phyloP scores from a whole-genome alignment of 2,113 vertebrate species.

The Apus apus region DNA sequence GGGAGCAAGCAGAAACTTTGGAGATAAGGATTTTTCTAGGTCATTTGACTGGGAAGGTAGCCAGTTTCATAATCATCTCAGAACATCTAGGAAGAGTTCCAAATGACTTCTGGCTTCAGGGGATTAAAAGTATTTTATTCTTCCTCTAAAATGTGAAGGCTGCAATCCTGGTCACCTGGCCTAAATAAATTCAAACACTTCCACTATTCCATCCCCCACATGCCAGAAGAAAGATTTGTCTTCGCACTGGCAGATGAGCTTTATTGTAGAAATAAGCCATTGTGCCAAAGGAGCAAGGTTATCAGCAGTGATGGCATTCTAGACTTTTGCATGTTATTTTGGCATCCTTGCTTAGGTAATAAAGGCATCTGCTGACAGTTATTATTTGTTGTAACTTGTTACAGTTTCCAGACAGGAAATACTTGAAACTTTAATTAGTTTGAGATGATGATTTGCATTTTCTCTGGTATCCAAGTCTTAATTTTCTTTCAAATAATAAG shows the following conservation, averaged over 20 bases:
- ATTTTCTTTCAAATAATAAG: background rate
- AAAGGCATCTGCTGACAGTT: slow-evolving; percentile 48
- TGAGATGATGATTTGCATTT: background rate
- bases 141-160: slow-evolving; percentile 7
- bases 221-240: background rate
- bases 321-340: background rate
- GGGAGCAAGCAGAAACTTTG: slow-evolving; percentile 18
- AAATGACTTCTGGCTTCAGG: slow-evolving; percentile 25
- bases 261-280: background rate
- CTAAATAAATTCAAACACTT: slow-evolving; percentile 20
- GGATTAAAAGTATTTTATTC: slow-evolving; percentile 39
- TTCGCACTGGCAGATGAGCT: background rate
- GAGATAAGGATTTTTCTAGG: slow-evolving; percentile 63
- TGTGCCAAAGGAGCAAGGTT: slow-evolving; percentile 9
- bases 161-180: background rate
- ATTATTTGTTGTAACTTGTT: slow-evolving; percentile 18
- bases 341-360: slow-evolving; percentile 12
- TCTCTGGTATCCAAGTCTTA: background rate
- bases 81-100: slow-evolving; percentile 56
- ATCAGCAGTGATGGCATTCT: background rate
- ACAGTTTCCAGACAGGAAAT: slow-evolving; percentile 32
- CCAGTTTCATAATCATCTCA: slow-evolving; percentile 33
- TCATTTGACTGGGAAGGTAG: slow-evolving; percentile 59
- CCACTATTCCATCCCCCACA: background rate
- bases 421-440: slow-evolving; percentile 29